Evolutionary conservation across 2,797 vertebrate species (phyloP), one percentile per base, ranked within the genome.

Genomic region (Margarornis squamiger): DNA sequence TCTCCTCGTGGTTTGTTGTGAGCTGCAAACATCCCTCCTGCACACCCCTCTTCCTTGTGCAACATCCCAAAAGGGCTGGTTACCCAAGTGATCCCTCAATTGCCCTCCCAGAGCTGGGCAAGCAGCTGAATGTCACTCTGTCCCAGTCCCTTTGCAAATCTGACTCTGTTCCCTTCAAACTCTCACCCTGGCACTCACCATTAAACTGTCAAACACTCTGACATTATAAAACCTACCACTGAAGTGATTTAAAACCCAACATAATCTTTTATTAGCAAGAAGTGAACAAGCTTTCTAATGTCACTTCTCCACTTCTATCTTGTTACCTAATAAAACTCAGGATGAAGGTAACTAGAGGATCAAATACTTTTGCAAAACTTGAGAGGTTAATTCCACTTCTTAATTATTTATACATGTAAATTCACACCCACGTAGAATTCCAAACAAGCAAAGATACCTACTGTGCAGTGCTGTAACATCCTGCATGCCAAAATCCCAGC

Each of bases 71-170:
- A 57, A 38, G 46, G 54, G 34, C 32, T 26, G 18, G 16, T 36
- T 51, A 72, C 52, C 79, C 29, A 43, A 14, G 20, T 61, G 63
- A 30, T 7, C 30, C 41, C 41, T 24, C 23, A 22, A 23, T 12
- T 46, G 32, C 72, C 16, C 38, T 62, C 61, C 43, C 10, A 9
- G 22, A 52, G 61, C 88, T 7, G 38, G 38, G 26, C 62, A 57
- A 1, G 0, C 8, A 17, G 36, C 13, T 5, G 10, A 59, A 45
- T 0, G 0, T 29, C 4, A 0, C 51, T 38, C 36, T 21, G 2
- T 26, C 82, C 78, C 45, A 27, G 7, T 5, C 36, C 20, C 72
- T 48, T 3, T 5, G 38, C 45, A 63, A 67, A 86, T n/a, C 59
- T 26, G 48, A 11, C 48, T 24, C 72, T 62, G 38, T 34, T 45